phyloP scores from a whole-genome alignment of 1,140 invertebrate genomes.

The Anoplolepis gracilipes region DNA sequence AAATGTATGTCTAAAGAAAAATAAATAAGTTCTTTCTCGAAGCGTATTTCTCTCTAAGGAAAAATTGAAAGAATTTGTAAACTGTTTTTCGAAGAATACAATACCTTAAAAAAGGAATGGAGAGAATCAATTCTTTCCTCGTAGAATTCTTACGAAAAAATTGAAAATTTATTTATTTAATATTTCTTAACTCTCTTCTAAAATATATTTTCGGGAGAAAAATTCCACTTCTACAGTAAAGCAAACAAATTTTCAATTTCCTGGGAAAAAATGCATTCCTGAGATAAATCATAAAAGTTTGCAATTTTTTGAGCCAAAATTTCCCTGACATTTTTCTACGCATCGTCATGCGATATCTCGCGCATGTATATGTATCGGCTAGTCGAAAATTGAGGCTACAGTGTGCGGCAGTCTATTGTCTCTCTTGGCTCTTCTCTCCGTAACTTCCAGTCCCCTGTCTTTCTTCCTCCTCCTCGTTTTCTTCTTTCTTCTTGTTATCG shows the following conservation, averaged over 20 bases:
- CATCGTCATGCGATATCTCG: neutral
- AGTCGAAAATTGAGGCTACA: slow-evolving; percentile 82
- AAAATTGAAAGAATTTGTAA: neutral
- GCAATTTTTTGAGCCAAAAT: neutral
- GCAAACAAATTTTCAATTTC: neutral
- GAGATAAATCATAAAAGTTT: neutral
- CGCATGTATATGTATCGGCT: slow-evolving; percentile 74
- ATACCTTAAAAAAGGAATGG: neutral
- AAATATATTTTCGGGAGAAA: neutral
- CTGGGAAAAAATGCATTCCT: neutral
- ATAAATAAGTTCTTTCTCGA: slow-evolving; percentile 10
- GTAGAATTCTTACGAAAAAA: neutral
- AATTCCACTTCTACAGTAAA: neutral
- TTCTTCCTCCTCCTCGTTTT: slow-evolving; percentile 15
- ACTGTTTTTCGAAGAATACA: neutral
- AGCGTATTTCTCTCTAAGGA: neutral
- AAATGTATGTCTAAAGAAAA: slow-evolving; percentile 19
- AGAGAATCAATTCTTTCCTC: neutral
- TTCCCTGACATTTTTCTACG: slow-evolving; percentile 19
- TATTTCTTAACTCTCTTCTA: neutral
- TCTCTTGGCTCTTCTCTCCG: slow-evolving; percentile 82
- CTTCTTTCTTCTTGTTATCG: slow-evolving; percentile 29
- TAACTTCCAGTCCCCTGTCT: slow-evolving; percentile 48
- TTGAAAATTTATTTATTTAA: neutral
- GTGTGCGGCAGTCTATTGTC: slow-evolving; percentile 85